Evolutionary conservation across 64 coral and sea anemone species (phyloP).

Genomic region (Porites australiensis): DNA sequence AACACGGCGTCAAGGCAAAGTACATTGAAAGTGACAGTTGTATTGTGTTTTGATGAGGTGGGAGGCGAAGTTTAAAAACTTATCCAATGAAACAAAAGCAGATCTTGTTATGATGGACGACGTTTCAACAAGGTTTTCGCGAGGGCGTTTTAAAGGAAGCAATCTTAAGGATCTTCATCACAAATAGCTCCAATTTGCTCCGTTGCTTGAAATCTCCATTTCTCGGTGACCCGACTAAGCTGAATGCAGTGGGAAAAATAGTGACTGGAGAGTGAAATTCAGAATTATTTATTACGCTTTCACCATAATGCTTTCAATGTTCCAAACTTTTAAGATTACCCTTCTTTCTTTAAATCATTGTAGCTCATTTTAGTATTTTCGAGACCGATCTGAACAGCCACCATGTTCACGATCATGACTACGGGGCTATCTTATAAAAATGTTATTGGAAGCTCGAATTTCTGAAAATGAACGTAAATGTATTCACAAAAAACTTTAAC

Average conservation of each 20-base stretch:
- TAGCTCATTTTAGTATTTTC: too few relatives aligned
- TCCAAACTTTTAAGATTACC: too few relatives aligned
- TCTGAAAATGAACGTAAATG: not conserved
- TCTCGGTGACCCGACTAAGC: not conserved
- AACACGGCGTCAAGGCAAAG: constrained; percentile 50
- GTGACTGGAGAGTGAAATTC: too few relatives aligned
- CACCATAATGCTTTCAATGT: too few relatives aligned
- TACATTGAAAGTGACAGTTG: constrained; percentile 46
- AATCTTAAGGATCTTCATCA: constrained; percentile 23
- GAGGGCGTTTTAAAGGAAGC: not conserved
- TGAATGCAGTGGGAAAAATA: too few relatives aligned
- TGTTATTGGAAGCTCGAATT: not conserved
- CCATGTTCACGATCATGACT: not conserved
- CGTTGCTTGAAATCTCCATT: not conserved
- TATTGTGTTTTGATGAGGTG: constrained; percentile 80
- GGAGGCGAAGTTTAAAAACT: constrained; percentile 58
- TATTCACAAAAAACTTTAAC: not conserved
- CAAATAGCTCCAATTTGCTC: constrained; percentile 11
- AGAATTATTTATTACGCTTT: too few relatives aligned
- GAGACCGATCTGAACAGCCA: not conserved
- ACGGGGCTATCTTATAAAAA: constrained; percentile 11
- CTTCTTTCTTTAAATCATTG: too few relatives aligned
- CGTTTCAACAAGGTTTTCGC: constrained; percentile 38
- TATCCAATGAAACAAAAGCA: constrained; percentile 72
- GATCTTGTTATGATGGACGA: constrained; percentile 53